Conservation (phyloP, 2,888 invertebrate species). For the Dastarcus helophoroides region DNA sequence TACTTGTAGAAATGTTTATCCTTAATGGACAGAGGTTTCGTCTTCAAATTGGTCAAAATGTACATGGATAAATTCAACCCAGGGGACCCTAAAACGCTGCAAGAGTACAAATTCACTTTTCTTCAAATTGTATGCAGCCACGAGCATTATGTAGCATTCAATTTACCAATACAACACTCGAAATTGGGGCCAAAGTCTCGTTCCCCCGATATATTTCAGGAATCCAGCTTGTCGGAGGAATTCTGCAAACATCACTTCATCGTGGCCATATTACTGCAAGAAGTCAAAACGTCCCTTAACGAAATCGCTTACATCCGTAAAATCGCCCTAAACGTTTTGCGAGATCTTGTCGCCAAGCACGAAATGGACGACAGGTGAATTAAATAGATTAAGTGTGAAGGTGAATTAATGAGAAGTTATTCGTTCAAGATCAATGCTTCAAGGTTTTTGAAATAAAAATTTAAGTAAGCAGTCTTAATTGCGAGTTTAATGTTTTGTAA, state of each 20-base stretch:
- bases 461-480: no score
- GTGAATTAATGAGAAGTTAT: no score
- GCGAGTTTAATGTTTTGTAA: no score
- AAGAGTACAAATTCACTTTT: conserved; percentile 87
- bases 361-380: conserved; percentile 85
- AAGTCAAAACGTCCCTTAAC: conserved; percentile 75
- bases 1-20: conserved; percentile 70
- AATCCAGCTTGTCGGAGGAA: conserved; percentile 61
- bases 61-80: conserved; percentile 79
- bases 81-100: conserved; percentile 66
- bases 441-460: no score
- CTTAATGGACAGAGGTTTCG: conserved; percentile 89
- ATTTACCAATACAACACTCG: conserved; percentile 69
- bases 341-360: conserved; percentile 87
- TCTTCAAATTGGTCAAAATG: conserved; percentile 76
- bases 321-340: conserved; percentile 64
- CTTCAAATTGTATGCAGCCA: conserved; percentile 84
- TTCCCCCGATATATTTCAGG: conserved; percentile 42
- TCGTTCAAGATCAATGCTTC: no score
- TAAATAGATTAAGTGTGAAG: no score
- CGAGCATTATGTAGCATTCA: conserved; percentile 89
- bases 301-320: conserved; percentile 76
- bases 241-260: conserved; percentile 89
- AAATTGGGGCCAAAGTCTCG: conserved; percentile 45
- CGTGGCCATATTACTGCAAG: conserved; percentile 76